Evolutionary conservation across 2,888 invertebrate species (phyloP).

Genomic region (Philereme transversata): DNA sequence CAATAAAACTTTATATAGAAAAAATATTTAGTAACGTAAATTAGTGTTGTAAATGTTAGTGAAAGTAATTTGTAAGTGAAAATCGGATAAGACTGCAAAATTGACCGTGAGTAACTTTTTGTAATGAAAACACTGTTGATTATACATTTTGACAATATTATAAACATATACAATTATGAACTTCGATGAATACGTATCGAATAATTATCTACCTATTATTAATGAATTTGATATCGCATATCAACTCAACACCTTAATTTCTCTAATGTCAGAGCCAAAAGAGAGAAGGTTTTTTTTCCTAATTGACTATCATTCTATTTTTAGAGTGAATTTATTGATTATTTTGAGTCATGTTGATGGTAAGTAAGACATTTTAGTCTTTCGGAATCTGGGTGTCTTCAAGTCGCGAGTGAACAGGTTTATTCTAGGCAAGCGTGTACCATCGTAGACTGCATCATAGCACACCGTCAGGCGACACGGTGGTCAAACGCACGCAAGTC

Average conservation of each 20-base stretch:
- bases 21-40: background rate
- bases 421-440: no score
- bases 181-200: background rate
- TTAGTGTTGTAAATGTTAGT: constrained; percentile 1
- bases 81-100: constrained; percentile 16
- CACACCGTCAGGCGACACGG: no score
- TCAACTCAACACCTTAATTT: constrained; percentile 9
- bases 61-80: constrained; percentile 4
- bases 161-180: background rate
- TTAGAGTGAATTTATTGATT: background rate
- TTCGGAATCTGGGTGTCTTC: no score
- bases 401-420: no score
- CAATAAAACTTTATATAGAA: constrained; percentile 21
- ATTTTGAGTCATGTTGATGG: background rate
- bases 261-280: background rate
- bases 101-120: constrained; percentile 11
- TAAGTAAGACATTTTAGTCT: background rate
- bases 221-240: background rate
- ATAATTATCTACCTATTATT: background rate
- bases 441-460: no score
- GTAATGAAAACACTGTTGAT: background rate
- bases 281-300: background rate
- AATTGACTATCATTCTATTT: constrained; percentile 1
- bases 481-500: no score
- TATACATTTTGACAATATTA: background rate